Evolutionary conservation across 2,888 invertebrate species (phyloP), one percentile per base, ranked within the genome.

Genomic region (Dimorphilus gyrociliatus): DNA sequence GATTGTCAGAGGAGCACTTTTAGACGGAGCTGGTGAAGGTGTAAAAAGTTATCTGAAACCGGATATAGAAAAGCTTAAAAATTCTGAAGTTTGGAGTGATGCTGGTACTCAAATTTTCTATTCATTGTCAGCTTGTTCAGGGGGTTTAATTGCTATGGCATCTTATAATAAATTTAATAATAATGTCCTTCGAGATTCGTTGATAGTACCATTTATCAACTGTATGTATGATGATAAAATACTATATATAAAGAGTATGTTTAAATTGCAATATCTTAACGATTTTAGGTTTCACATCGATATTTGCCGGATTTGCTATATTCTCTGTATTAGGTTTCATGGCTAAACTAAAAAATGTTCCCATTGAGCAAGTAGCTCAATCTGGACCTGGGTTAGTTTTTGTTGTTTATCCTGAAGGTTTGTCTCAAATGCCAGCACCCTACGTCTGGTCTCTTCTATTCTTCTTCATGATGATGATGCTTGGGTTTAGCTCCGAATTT

Each of bases 41-140:
- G 70, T 80, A 17, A 36, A 69, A 16, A 78, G 75, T 56, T 82
- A 79, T 52, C 63, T 82, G 15, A 70, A 67, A 4, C 81, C 82
- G 0, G 65, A 75, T 25, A 78, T 81, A 72, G 66, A 69, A 0
- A 72, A 67, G 26, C 59, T 84, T n/a, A 25, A 17, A 14, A 30
- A 37, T 8, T 16, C 40, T 12, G 25, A 29, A 33, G 43, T 43
- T 19, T 42, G 42, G 42, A 32, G 32, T 19, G 42, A 42, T 25
- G 42, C 42, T 10, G 42, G 37, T 27, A 41, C 39, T 2, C 42
- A 42, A 36, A 42, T 42, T 15, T 42, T 42, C 28, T 42, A 38
- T 32, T 38, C 42, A 1, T 28, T 42, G 19, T 38, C 42, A 19
- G 40, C 44, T 18, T 49, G 47, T 30, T 34, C 45, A 19, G 49